These are phyloP conservation scores for Thelaira solivaga DNA, from an alignment of 2,888 invertebrate genomes.

Conservation along the genomic window DNA sequence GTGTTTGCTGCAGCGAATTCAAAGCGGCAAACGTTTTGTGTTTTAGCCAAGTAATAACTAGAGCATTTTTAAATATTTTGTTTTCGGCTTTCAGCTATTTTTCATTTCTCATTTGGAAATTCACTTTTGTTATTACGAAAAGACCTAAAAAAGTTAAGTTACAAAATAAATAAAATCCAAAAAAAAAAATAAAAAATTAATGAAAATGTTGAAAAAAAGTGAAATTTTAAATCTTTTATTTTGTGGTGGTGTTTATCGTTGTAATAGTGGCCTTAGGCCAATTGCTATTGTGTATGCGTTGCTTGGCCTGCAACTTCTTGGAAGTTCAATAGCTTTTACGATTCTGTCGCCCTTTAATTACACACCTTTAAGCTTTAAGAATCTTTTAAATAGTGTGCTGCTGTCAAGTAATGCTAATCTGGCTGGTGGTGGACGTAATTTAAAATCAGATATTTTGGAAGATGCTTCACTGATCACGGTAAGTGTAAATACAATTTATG, in stretches of 20 bases:
- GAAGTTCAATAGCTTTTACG: conserved; percentile 71
- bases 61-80: not conserved
- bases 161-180: not conserved
- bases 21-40: conserved; percentile 9
- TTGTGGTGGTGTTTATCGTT: conserved; percentile 23
- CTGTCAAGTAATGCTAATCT: conserved; percentile 74
- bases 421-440: conserved; percentile 74
- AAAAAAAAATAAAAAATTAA: conserved; percentile 30
- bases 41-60: not conserved
- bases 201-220: conserved; percentile 65
- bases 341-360: conserved; percentile 75
- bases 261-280: conserved; percentile 66
- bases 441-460: conserved; percentile 74
- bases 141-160: conserved; percentile 5
- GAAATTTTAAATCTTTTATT: conserved; percentile 61
- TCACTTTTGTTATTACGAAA: too few relatives aligned
- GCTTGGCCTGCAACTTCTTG: conserved; percentile 67
- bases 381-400: conserved; percentile 73
- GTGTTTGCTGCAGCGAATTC: conserved; percentile 10
- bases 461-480: conserved; percentile 76
- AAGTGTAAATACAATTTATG: too few relatives aligned
- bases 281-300: conserved; percentile 65
- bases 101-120: not conserved
- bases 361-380: conserved; percentile 73
- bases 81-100: not conserved